A percentile compares a stretch with the other conserved stretches of the same genome.
phyloP scores from a whole-genome alignment of 1,140 invertebrate genomes.

The Drosophila sturtevanti region DNA sequence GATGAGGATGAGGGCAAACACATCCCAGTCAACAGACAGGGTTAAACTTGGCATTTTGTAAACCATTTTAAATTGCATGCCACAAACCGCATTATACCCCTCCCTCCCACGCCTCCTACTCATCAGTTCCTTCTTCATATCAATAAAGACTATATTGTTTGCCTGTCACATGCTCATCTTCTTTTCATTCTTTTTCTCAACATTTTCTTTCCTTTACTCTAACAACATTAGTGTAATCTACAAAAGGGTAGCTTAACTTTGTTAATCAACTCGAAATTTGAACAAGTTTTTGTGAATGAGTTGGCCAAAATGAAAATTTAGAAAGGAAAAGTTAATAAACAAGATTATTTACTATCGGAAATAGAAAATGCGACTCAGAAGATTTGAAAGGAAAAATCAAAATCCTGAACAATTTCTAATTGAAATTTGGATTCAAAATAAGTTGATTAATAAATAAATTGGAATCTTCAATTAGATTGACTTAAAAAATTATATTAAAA shows the following conservation, averaged over 20 bases:
- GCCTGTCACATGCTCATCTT: conserved; percentile 58
- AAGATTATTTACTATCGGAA: too few species aligned
- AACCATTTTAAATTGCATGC: conserved; percentile 64
- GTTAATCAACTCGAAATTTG: neutral
- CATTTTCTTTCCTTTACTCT: neutral
- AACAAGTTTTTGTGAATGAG: neutral
- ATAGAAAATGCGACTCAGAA: too few species aligned
- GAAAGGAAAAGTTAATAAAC: too few species aligned
- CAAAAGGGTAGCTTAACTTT: neutral
- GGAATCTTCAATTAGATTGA: too few species aligned
- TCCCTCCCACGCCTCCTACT: neutral
- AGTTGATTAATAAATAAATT: too few species aligned
- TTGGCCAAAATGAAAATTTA: too few species aligned
- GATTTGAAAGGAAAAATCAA: too few species aligned
- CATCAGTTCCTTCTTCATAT: conserved; percentile 30
- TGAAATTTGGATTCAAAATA: too few species aligned
- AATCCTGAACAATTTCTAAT: too few species aligned
- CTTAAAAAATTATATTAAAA: too few species aligned
- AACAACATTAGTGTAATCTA: neutral
- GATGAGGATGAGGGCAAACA: conserved; percentile 31
- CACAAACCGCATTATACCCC: conserved; percentile 47
- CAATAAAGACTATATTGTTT: conserved; percentile 63
- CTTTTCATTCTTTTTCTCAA: conserved; percentile 22
- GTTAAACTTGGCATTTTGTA: conserved; percentile 24
- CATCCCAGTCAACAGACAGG: conserved; percentile 14